Percentiles rank a stretch among this genome's conserved stretches.
Conservation (phyloP, 2,113 vertebrate genomes). For the Mirounga angustirostris region DNA sequence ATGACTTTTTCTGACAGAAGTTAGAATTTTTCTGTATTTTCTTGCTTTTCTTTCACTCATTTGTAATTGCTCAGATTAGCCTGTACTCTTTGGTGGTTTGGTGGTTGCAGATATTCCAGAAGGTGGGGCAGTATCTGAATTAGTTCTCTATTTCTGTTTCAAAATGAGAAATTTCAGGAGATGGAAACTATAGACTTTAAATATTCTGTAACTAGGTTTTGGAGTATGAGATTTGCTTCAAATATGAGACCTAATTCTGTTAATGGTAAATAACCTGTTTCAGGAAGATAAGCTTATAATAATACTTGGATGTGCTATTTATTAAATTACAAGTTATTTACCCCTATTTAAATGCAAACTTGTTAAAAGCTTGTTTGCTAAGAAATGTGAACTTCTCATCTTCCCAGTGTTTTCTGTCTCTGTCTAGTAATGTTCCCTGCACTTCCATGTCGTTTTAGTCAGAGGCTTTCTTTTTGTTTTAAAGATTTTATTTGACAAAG, state of each 20-base stretch:
- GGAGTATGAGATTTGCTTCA: neutral
- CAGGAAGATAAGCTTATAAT: neutral
- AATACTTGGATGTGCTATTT: neutral
- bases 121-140: neutral
- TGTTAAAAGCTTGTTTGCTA: neutral
- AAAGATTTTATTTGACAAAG: too few species aligned
- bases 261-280: neutral
- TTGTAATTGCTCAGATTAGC: neutral
- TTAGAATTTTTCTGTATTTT: neutral
- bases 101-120: neutral
- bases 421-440: neutral
- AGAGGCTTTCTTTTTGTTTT: neutral
- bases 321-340: slow-evolving; percentile 3
- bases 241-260: neutral
- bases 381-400: neutral
- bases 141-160: slow-evolving; percentile 6
- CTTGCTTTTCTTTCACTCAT: neutral
- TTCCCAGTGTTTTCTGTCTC: neutral
- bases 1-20: neutral
- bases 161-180: slow-evolving; percentile 30
- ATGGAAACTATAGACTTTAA: neutral
- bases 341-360: neutral
- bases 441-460: neutral
- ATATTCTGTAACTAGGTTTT: slow-evolving; percentile 49
- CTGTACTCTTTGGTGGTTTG: too few species aligned